Evolutionary conservation across 2,113 vertebrate species (phyloP), one percentile per base, ranked within the genome.

Genomic region (Physeter macrocephalus): DNA sequence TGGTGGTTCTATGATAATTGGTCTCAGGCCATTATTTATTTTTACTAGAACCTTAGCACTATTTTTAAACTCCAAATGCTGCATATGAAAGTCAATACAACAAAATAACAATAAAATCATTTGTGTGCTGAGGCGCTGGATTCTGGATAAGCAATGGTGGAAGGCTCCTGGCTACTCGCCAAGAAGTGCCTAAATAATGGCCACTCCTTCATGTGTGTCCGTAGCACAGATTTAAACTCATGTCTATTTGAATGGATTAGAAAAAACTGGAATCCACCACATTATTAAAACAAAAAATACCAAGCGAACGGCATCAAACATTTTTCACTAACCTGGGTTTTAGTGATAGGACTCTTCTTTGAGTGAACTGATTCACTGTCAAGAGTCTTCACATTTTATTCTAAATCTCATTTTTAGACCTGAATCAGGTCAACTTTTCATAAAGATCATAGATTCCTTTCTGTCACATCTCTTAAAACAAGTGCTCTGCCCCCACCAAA

Each of bases 21-120:
- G 94, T 66, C 95, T 92, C 46, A 96, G 89, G 97, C 93, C 83
- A 92, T 71, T 88, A 29, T 36, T 97, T 88, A 94, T 93, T 98
- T 98, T 96, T 88, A 96, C 96, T 84, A 91, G 61, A 90, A 41
- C 52, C 89, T 54, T 41, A 82, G 80, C 67, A 89, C 89, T 89
- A 80, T 90, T 96, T 72, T 83, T 41, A 89, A 98, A 93, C 25
- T 74, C 74, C 57, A 93, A 94, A 36, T 74, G 80, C 71, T 59
- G 95, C 61, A 81, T 87, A 91, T 93, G 69, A 94, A 49, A 61
- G 92, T 18, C 72, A 75, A 78, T 52, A 94, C 64, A 97, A 96
- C 46, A 72, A 77, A 94, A 64, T 15, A 11, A 66, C 39, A 34
- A 90, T 62, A 81, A 64, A 52, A 15, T 75, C 67, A 23, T 72